A percentile compares a stretch with the other conserved stretches of the same genome.
These are phyloP conservation scores for Lasiurus cinereus DNA, from an alignment of 2,113 vertebrate genomes.

Conservation along the genomic window DNA sequence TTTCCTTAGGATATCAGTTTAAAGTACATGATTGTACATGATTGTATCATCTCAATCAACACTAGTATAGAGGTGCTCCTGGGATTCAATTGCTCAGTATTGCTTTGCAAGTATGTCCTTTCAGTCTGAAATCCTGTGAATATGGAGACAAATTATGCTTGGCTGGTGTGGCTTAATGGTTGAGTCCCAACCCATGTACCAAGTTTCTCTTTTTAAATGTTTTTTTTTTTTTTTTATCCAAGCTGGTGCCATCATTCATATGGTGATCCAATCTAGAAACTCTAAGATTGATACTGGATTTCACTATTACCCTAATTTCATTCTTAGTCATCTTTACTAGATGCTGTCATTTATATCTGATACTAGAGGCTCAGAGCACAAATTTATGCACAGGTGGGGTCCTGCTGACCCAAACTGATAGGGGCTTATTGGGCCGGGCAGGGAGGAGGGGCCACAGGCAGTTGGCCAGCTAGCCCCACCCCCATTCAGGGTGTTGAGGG, in stretches of 20 bases:
- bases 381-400: too few relatives aligned
- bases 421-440: too few relatives aligned
- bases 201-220: not conserved
- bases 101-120: not conserved
- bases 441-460: too few relatives aligned
- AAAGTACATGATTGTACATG: not conserved
- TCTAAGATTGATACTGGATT: rapidly evolving
- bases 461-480: too few relatives aligned
- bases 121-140: not conserved
- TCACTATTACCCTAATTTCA: not conserved
- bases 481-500: too few relatives aligned
- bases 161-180: too few relatives aligned
- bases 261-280: not conserved
- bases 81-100: not conserved
- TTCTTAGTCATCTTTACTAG: not conserved
- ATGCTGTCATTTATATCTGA: rapidly evolving
- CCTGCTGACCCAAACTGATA: too few relatives aligned
- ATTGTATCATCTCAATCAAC: not conserved
- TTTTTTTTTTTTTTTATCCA: not conserved
- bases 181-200: too few relatives aligned
- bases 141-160: not conserved
- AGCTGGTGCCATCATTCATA: rapidly evolving
- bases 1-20: too few relatives aligned
- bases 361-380: too few relatives aligned
- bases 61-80: not conserved